Evolutionary conservation across 1,140 invertebrate genomes (phyloP).

Genomic region (Neuroterus valhalla): DNA sequence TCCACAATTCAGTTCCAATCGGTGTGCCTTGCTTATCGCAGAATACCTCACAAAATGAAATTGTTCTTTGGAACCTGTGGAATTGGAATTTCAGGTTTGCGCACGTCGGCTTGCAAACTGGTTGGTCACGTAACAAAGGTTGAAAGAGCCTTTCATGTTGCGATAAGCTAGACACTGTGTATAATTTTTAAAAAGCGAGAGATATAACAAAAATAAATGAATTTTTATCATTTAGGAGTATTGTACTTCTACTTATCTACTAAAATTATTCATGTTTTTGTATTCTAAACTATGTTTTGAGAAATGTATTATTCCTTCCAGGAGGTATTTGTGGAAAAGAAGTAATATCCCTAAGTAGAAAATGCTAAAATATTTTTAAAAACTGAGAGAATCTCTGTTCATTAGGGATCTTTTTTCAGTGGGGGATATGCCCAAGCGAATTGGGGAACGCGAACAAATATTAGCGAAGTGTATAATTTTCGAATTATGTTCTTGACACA

Average conservation of each 20-base stretch:
- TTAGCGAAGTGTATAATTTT: constrained; percentile 23
- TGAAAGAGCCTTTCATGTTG: background rate
- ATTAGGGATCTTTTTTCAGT: constrained; percentile 9
- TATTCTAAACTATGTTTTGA: no score
- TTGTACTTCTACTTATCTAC: background rate
- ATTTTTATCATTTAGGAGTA: background rate
- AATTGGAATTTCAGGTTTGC: background rate
- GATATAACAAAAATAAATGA: background rate
- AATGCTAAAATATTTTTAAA: no score
- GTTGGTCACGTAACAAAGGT: constrained; percentile 11
- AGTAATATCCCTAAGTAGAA: no score
- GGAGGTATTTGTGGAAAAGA: no score
- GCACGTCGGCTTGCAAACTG: background rate
- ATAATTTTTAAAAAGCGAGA: constrained; percentile 5
- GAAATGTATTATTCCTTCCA: no score
- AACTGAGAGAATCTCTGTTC: background rate
- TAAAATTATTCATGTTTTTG: background rate
- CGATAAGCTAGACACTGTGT: background rate
- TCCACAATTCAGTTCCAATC: constrained; percentile 12
- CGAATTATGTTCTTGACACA: constrained; percentile 18
- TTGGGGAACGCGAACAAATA: constrained; percentile 14
- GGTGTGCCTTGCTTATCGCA: background rate
- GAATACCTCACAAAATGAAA: background rate
- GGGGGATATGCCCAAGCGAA: background rate
- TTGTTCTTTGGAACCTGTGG: constrained; percentile 6